Evolutionary conservation across 2,113 vertebrate genomes (phyloP), one percentile per base, ranked within the genome.

Genomic region (Leucoraja erinaceus): DNA sequence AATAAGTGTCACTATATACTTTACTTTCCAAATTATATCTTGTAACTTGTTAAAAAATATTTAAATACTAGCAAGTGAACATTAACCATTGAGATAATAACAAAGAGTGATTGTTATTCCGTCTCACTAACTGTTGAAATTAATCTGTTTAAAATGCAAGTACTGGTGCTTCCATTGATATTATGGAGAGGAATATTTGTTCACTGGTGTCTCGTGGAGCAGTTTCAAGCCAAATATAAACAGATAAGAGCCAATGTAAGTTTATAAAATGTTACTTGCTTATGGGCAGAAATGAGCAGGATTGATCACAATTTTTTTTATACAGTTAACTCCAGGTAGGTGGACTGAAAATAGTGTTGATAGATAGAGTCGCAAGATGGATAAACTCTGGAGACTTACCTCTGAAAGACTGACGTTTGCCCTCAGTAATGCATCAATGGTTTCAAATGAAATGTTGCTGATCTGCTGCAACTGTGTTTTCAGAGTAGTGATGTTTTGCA

Each of bases 371-470:
- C 38, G 3, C 38, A 47, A 47, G 38, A 56, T 56, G 14, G 14
- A 38, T 10, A 47, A 78, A 63, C 14, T 59, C 61, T 33, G 22
- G 70, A 10, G 78, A 59, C 20, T 31, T 94, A 96, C 96, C 96
- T 96, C 93, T 9, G 95, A 94, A 68, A 93, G 66, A 88, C 94
- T 93, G 5, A 96, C 0, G 20, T 78, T 94, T 11, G 95, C 93
- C 94, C 96, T 95, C 83, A 96, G 75, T 68, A 96, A 38, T 0
- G 88, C 90, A 11, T 28, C 33, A 75, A 95, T 8, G 8, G 94
- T 94, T 79, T 94, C 94, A 3, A 94, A 77, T 14, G 96, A 96
- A 93, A 97, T 11, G 76, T 38, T 95, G 54, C 94, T 20, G 7
- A 94, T 95, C 92, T 95, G 94, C 0, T 0, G 92, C 3, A 96